phyloP scores from a whole-genome alignment of 2,797 vertebrate genomes.

The Sebastes flavidus region DNA sequence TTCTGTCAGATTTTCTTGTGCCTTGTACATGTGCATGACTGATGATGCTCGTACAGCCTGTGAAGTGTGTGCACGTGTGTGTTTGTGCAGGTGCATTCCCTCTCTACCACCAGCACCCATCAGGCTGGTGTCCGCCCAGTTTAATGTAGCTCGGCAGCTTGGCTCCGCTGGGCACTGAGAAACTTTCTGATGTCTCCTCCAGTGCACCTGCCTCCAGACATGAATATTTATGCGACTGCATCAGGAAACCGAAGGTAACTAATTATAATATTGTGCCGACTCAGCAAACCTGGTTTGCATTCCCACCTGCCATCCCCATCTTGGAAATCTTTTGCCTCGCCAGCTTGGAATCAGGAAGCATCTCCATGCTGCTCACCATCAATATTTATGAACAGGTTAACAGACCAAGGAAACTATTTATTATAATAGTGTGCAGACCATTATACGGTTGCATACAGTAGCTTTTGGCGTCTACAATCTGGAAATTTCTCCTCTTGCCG shows the following conservation, averaged over 20 bases:
- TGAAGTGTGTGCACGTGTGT: background rate
- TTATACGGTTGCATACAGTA: constrained; percentile 14
- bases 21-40: background rate
- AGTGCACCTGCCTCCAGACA: constrained; percentile 46
- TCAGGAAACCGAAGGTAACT: constrained; percentile 52
- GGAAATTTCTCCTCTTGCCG: background rate
- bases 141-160: constrained; percentile 37
- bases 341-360: constrained; percentile 42
- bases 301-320: constrained; percentile 57
- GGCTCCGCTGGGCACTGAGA: constrained; percentile 39
- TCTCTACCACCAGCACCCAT: constrained; percentile 13
- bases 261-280: constrained; percentile 65
- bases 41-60: background rate
- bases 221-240: constrained; percentile 71
- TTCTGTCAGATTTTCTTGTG: background rate
- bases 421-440: constrained; percentile 34
- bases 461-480: constrained; percentile 3
- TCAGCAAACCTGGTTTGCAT: constrained; percentile 61
- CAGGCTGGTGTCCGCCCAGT: constrained; percentile 24
- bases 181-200: constrained; percentile 50
- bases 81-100: constrained; percentile 6
- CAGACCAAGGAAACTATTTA: constrained; percentile 39
- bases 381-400: constrained; percentile 65
- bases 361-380: constrained; percentile 26
- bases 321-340: constrained; percentile 35